Evolutionary conservation across 2,888 invertebrate species (phyloP).

Genomic region (Megamerina dolium): DNA sequence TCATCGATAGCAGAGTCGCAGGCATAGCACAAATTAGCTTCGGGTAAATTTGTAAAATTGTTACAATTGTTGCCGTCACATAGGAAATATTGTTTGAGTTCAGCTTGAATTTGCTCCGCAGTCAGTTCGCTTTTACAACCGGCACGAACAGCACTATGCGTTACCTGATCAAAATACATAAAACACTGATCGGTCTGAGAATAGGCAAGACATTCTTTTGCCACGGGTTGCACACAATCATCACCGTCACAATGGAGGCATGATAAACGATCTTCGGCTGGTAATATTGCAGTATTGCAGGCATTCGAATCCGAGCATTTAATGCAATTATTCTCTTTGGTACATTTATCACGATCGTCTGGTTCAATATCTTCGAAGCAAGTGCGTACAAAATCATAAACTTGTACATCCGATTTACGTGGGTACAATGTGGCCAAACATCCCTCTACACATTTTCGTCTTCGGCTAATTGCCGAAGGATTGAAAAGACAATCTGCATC

Average conservation of each 20-base stretch:
- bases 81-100: conserved; percentile 21
- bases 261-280: conserved; percentile 18
- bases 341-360: conserved; percentile 21
- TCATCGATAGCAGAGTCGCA: conserved; percentile 25
- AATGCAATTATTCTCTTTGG: conserved; percentile 18
- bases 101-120: conserved; percentile 7
- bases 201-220: conserved; percentile 19
- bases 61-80: conserved; percentile 30
- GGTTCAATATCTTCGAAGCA: conserved; percentile 28
- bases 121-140: conserved; percentile 26
- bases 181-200: conserved; percentile 27
- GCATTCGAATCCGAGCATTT: conserved; percentile 14
- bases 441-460: conserved; percentile 24
- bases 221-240: conserved; percentile 19
- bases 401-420: conserved; percentile 13
- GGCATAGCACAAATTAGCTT: conserved; percentile 17
- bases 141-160: conserved; percentile 18
- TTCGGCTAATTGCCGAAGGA: conserved; percentile 8
- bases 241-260: conserved; percentile 22
- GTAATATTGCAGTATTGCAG: conserved; percentile 22
- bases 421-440: conserved; percentile 26
- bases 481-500: conserved; percentile 21
- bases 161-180: conserved; percentile 24
- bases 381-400: conserved; percentile 23
- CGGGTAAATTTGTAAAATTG: conserved; percentile 19